Base-by-base conservation (phyloP, 2,888 invertebrate genomes). In the Pelosia muscerda region DNA sequence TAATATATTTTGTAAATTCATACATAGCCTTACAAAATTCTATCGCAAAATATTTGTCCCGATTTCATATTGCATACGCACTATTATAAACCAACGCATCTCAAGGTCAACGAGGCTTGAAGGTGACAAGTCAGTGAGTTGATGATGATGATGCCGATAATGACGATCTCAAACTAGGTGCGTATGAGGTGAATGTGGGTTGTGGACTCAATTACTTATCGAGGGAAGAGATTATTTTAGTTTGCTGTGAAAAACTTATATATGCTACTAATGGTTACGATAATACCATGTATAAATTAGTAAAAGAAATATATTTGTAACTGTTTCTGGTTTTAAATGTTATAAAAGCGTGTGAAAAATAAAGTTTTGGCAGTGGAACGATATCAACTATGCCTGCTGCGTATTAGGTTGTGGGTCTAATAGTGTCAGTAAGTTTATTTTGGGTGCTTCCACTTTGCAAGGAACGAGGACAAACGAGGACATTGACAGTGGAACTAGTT, bases 71-170 rank as follows among this genome's bases (percentile, higher is more conserved):
- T 22, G 26, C n/a, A n/a, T n/a, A 28, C 55, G 15, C 2, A 23
- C 31, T 54, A 57, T 61, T 63, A 55, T 60, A 34, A 34, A 23
- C 38, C 19, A 19, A 65, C 61, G 60, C 72, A 23, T 31, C 65
- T 56, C 54, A 59, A 68, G 70, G 53, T 69, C 71, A 80, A 70
- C 80, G 74, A 74, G 61, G 69, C 81, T 74, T 80, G 65, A 74
- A 81, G 76, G 74, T 77, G 79, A 59, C 72, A 79, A 74, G 65
- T 64, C 75, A 74, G 70, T 70, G 63, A 71, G 57, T 71, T 65
- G 56, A 62, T 71, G 69, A 79, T 78, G 69, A 74, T 78, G 71
- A 77, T 64, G 34, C 42, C 73, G 72, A 75, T 78, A 65, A 66
- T 77, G 68, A 78, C 75, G 68, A 71, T 68, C 66, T 53, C 62